Conservation (phyloP, 2,888 invertebrate genomes). For the Ichneumon xanthorius region DNA sequence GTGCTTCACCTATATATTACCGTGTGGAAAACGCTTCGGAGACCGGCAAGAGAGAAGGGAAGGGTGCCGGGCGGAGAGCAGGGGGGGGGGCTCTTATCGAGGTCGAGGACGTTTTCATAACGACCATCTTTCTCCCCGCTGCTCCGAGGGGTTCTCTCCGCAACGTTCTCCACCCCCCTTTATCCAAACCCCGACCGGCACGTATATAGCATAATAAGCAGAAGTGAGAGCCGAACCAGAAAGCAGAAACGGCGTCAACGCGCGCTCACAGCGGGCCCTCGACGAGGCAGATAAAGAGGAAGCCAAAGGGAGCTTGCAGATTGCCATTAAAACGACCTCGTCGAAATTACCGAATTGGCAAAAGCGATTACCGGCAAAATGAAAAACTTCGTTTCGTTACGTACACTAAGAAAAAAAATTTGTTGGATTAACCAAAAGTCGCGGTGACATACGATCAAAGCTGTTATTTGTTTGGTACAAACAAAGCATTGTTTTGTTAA, state of each 20-base stretch:
- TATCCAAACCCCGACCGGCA: not conserved
- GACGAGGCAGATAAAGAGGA: constrained; percentile 37
- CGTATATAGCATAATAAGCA: constrained; percentile 45
- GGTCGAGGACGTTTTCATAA: constrained; percentile 66
- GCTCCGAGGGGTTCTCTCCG: not conserved
- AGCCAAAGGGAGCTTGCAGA: not conserved
- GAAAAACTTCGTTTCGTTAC: constrained; percentile 41
- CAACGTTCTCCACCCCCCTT: constrained; percentile 9
- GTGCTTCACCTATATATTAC: constrained; percentile 8
- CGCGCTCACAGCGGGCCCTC: not conserved
- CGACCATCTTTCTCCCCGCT: constrained; percentile 39
- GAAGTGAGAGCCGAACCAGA: constrained; percentile 29
- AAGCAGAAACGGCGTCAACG: constrained; percentile 52
- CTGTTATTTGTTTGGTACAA: no score
- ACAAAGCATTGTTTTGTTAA: no score
- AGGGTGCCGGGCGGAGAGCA: constrained; percentile 21
- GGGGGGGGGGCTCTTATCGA: constrained; percentile 55
- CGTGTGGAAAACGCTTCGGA: constrained; percentile 33
- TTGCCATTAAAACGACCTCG: constrained; percentile 25
- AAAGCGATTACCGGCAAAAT: constrained; percentile 46
- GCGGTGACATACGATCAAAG: no score
- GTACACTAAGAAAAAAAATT: no score
- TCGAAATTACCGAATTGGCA: constrained; percentile 48
- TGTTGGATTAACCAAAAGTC: no score
- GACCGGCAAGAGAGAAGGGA: constrained; percentile 27